phyloP scores from a whole-genome alignment of 2,888 invertebrate genomes.

The Operophtera brumata region DNA sequence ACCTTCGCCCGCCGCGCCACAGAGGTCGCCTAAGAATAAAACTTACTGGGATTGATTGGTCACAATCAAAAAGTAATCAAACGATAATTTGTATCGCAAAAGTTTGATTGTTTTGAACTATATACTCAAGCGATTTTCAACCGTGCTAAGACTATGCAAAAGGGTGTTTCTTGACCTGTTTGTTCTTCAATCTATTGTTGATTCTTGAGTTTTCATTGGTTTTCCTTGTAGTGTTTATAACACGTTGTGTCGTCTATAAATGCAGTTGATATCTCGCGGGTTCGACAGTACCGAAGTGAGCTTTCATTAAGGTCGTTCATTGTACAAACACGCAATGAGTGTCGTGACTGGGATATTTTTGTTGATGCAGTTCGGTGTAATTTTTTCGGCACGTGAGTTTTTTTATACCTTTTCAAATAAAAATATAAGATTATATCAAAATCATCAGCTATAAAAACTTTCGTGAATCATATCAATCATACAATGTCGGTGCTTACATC shows the following conservation, averaged over 20 bases:
- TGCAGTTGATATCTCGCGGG: slow-evolving; percentile 12
- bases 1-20: no score
- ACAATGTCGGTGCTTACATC: no score
- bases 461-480: no score
- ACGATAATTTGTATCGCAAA: no score
- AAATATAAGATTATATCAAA: no score
- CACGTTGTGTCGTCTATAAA: slow-evolving; percentile 21
- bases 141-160: not conserved
- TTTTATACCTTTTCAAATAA: not conserved
- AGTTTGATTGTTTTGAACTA: no score
- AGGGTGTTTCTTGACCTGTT: not conserved
- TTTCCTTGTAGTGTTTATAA: slow-evolving; percentile 6
- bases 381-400: slow-evolving; percentile 49
- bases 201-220: slow-evolving; percentile 1
- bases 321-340: slow-evolving; percentile 40
- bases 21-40: no score
- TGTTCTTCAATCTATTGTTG: slow-evolving; percentile 6
- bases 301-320: slow-evolving; percentile 39
- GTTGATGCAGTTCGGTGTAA: slow-evolving; percentile 37
- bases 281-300: slow-evolving; percentile 37
- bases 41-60: no score
- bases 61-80: no score
- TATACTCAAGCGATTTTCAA: no score
- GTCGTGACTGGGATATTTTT: slow-evolving; percentile 36
- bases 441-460: no score